Percentiles rank a stretch among this genome's conserved stretches.
Evolutionary conservation across 1,140 invertebrate genomes (phyloP).

Genomic region (Diorhabda carinulata): DNA sequence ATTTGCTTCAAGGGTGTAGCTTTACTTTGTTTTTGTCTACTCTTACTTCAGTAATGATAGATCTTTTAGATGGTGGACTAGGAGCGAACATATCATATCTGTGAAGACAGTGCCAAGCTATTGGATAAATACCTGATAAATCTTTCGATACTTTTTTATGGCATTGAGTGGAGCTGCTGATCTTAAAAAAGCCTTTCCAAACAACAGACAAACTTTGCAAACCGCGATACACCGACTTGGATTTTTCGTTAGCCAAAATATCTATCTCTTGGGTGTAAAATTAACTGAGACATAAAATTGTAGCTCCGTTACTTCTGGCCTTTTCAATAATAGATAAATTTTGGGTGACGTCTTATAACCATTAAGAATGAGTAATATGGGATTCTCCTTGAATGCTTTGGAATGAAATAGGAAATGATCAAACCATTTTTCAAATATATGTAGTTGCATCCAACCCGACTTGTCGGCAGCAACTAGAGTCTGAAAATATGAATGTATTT

Average conservation of each 20-base stretch:
- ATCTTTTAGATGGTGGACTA: too few species aligned
- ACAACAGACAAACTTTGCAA: slow-evolving; percentile 24
- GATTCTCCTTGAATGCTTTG: slow-evolving; percentile 8
- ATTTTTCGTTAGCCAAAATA: slow-evolving; percentile 24
- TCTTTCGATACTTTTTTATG: slow-evolving; percentile 13
- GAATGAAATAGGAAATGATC: slow-evolving; percentile 25
- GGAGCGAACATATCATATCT: too few species aligned
- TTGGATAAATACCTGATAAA: too few species aligned
- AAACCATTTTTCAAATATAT: slow-evolving; percentile 21
- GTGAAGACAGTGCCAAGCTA: too few species aligned
- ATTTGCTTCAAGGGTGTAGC: too few species aligned
- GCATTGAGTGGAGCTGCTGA: slow-evolving; percentile 26
- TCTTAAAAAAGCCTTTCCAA: slow-evolving; percentile 24
- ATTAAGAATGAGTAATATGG: too few species aligned
- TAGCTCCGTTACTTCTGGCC: slow-evolving; percentile 11
- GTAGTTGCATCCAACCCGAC: slow-evolving; percentile 24
- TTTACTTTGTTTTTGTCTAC: too few species aligned
- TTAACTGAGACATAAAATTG: slow-evolving; percentile 7
- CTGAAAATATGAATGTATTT: too few species aligned
- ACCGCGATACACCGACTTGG: slow-evolving; percentile 14
- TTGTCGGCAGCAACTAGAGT: slow-evolving; percentile 18
- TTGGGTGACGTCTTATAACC: slow-evolving; percentile 16
- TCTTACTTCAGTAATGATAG: too few species aligned
- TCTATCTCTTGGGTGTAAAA: slow-evolving; percentile 27
- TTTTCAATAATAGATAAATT: slow-evolving; percentile 23